Evolutionary conservation across 2,888 invertebrate genomes (phyloP), one percentile per base, ranked within the genome.

Genomic region (Chloroclystis v-ata): DNA sequence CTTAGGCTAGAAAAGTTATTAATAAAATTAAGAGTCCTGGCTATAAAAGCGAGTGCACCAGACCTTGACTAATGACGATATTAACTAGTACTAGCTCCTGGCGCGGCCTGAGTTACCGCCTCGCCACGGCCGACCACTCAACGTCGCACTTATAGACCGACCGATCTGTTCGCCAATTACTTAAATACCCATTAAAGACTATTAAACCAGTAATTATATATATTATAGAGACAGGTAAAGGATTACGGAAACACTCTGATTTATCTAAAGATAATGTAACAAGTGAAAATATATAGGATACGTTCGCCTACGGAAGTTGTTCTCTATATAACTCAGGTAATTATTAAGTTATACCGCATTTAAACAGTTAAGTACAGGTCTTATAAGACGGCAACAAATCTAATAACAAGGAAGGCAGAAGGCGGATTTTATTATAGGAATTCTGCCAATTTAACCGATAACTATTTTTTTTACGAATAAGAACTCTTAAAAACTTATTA

Each of bases 91-190:
- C 50, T 37, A 54, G 57, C 53, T 52, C 57, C 53, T 53, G 56
- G 54, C 54, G 40, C 56, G 52, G 57, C 48, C 49, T 51, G 53
- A 59, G 46, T 48, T 54, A 49, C 59, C 49, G 47, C 63, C 55
- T 52, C 44, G 47, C 42, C 38, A 13, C 41, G 13, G 40, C 48
- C 26, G 26, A 59, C 54, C 44, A 41, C 56, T 70, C 71, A 68
- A 65, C 55, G 70, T 70, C 69, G 52, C 59, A 57, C 63, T 56
- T 56, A 56, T 54, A 59, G 56, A 55, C 57, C 53, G 42, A 32
- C 4, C 26, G 16, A 48, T 59, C 55, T 52, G 46, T 39, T 41
- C 26, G 10, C 57, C 55, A 54, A 63, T 65, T 62, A 60, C 38
- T 63, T 60, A 56, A 51, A 43, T 43, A 39, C 35, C 57, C 55